Conservation (phyloP, 2,888 invertebrate species). For the Diplolepis rosae region DNA sequence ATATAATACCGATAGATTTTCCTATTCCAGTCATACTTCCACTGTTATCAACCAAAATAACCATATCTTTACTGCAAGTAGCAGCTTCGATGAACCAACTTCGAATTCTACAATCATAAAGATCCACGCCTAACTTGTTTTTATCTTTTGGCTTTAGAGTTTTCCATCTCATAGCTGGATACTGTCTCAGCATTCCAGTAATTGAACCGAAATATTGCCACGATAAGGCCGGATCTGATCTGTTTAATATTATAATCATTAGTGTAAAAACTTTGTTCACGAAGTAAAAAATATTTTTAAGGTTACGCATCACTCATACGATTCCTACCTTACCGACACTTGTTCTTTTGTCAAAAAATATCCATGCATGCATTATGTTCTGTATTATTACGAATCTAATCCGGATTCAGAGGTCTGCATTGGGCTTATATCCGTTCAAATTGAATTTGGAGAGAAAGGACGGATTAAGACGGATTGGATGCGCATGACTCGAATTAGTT, state of each 20-base stretch:
- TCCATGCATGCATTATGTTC: too few relatives aligned
- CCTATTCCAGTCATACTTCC: conserved; percentile 96
- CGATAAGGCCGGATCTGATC: conserved; percentile 88
- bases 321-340: too few relatives aligned
- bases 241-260: background rate
- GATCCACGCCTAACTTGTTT: conserved; percentile 75
- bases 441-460: too few relatives aligned
- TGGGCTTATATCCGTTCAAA: too few relatives aligned
- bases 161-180: conserved; percentile 79
- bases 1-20: conserved; percentile 75
- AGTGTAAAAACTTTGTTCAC: too few relatives aligned
- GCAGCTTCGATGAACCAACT: conserved; percentile 99
- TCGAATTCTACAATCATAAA: conserved; percentile 93
- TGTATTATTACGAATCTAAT: too few relatives aligned
- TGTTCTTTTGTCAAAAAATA: too few relatives aligned
- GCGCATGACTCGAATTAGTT: too few relatives aligned
- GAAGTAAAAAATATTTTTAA: too few relatives aligned
- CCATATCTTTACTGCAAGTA: conserved; percentile 97
- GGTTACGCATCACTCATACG: too few relatives aligned
- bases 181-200: conserved; percentile 93
- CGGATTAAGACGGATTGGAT: too few relatives aligned
- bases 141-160: conserved; percentile 46
- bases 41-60: conserved; percentile 95
- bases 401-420: too few relatives aligned
- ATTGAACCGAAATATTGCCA: conserved; percentile 99